These are phyloP conservation scores for Phodopus roborovskii DNA, from an alignment of 2,113 vertebrate genomes.

Conservation along the genomic window DNA sequence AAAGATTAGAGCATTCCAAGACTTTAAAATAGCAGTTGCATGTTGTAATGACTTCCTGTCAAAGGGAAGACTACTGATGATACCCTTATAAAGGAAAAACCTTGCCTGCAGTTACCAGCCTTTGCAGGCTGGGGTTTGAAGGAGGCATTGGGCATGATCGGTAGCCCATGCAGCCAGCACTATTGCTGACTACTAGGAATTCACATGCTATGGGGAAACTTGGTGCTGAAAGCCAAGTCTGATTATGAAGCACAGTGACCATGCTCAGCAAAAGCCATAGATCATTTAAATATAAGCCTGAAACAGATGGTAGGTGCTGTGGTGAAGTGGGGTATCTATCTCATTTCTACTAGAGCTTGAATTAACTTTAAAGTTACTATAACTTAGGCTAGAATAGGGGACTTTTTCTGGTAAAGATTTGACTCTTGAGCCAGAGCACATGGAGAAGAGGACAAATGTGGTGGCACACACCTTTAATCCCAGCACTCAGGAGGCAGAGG, in stretches of 20 bases:
- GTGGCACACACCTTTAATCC: too few relatives aligned
- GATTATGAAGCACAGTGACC: background rate
- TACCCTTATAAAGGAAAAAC: conserved; percentile 67
- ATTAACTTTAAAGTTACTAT: conserved; percentile 13
- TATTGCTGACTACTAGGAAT: background rate
- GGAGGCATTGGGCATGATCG: background rate
- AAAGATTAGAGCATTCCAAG: conserved; percentile 69
- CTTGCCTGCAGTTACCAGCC: background rate
- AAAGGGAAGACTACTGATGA: conserved; percentile 60
- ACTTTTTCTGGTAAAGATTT: conserved; percentile 19
- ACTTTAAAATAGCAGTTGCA: conserved; percentile 67
- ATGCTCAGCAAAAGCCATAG: background rate
- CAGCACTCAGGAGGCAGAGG: too few relatives aligned
- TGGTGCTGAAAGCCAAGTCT: background rate
- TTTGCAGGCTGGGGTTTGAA: background rate
- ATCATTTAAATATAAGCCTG: background rate
- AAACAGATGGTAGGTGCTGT: background rate
- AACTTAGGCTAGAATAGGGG: background rate
- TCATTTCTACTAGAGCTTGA: background rate
- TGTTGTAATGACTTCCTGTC: conserved; percentile 61
- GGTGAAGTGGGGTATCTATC: background rate
- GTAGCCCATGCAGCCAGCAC: background rate
- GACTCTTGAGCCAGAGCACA: background rate
- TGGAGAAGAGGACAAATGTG: background rate
- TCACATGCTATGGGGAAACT: background rate